Evolutionary conservation across 2,113 vertebrate genomes (phyloP).

Genomic region (Proteles cristata): DNA sequence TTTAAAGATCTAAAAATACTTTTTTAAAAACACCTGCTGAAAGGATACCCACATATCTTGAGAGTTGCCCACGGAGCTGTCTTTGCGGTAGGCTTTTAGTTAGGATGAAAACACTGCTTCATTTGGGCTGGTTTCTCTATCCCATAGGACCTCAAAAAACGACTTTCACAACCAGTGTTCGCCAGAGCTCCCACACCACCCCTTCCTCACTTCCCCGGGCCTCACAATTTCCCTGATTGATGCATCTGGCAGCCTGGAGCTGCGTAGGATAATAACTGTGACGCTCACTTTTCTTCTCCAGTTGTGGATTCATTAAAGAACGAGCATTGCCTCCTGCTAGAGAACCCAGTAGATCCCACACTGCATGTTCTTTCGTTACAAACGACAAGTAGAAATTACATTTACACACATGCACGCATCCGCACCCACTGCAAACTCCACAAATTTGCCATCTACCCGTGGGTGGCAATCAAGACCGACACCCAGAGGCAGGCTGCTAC

Average conservation of each 20-base stretch:
- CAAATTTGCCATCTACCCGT: neutral
- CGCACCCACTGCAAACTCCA: neutral
- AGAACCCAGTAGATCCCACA: neutral
- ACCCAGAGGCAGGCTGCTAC: neutral
- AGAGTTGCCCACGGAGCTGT: neutral
- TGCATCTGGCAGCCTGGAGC: constrained; percentile 32
- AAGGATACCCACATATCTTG: neutral
- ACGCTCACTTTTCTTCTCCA: constrained; percentile 45
- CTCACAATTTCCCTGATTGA: neutral
- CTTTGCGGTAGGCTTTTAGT: neutral
- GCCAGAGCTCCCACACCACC: neutral
- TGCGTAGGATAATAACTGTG: constrained; percentile 33
- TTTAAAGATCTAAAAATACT: constrained; percentile 42
- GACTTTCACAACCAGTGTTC: neutral
- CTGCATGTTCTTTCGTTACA: constrained; percentile 31
- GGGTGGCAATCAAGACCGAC: neutral
- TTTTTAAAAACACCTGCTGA: neutral
- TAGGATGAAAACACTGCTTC: neutral
- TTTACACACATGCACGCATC: neutral
- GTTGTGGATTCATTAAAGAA: constrained; percentile 55
- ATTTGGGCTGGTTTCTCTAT: neutral
- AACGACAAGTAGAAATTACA: constrained; percentile 33
- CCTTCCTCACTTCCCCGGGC: neutral
- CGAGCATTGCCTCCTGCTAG: constrained; percentile 16
- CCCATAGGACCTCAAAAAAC: neutral